Evolutionary conservation across 1,140 invertebrate genomes (phyloP).

Genomic region (Sycophila sp.): DNA sequence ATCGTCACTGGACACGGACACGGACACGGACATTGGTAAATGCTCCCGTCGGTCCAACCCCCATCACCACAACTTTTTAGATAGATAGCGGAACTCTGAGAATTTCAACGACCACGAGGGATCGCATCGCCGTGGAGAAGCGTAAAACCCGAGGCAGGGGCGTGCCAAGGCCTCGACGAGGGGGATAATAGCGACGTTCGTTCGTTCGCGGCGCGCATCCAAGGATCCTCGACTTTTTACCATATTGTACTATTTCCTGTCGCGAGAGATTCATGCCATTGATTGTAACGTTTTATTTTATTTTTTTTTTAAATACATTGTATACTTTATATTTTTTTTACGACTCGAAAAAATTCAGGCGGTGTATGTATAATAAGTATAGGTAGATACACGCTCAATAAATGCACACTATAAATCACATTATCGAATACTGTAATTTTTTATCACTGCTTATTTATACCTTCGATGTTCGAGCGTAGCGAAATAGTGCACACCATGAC

Average conservation of each 20-base stretch:
- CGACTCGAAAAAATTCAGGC: slow-evolving; percentile 14
- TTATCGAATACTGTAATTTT: too few species aligned
- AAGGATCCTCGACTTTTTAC: not conserved
- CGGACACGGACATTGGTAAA: slow-evolving; percentile 56
- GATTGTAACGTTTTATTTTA: too few species aligned
- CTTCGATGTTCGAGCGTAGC: too few species aligned
- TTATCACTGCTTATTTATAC: too few species aligned
- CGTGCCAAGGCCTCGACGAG: not conserved
- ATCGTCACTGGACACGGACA: slow-evolving; percentile 57
- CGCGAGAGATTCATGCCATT: slow-evolving; percentile 35
- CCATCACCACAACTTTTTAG: too few species aligned
- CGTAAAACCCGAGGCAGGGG: not conserved
- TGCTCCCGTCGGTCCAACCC: not conserved
- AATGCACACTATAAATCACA: slow-evolving; percentile 27
- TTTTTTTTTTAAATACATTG: too few species aligned
- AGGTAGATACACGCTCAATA: slow-evolving; percentile 35
- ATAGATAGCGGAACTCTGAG: slow-evolving; percentile 12
- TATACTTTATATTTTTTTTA: slow-evolving; percentile 16
- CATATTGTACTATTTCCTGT: slow-evolving; percentile 2
- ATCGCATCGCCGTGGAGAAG: not conserved
- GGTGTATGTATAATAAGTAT: slow-evolving; percentile 40
- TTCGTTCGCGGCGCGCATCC: not conserved
- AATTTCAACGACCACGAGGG: not conserved
- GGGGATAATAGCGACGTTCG: not conserved
- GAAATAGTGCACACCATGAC: too few species aligned